Percentiles rank a stretch among this genome's conserved stretches.
Evolutionary conservation across 2,797 vertebrate species (phyloP).

Genomic region (Novumbra hubbsi): DNA sequence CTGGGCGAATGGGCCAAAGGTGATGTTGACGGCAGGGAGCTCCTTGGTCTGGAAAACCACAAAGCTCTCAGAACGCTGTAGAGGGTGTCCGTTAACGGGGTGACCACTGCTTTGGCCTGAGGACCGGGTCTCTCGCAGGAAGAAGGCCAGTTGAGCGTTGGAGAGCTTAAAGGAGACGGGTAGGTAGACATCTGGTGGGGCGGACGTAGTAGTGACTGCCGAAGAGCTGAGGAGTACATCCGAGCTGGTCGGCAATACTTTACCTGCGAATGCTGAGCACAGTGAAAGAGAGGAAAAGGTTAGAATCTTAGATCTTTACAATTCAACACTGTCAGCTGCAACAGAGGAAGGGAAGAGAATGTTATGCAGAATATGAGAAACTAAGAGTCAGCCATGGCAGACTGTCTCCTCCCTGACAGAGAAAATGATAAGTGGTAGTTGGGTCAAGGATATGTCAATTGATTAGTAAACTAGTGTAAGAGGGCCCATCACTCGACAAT

Average conservation of each 20-base stretch:
- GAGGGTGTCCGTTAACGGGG: slow-evolving; percentile 66
- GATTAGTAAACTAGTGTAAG: too few relatives aligned
- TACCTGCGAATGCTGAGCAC: slow-evolving; percentile 78
- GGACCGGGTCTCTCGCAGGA: slow-evolving; percentile 83
- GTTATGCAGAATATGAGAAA: too few relatives aligned
- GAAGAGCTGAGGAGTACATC: slow-evolving; percentile 73
- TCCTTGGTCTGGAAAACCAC: slow-evolving; percentile 98
- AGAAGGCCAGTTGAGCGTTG: slow-evolving; percentile 94
- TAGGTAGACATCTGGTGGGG: slow-evolving; percentile 75
- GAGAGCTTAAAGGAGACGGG: slow-evolving; percentile 94
- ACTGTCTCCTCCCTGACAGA: too few relatives aligned
- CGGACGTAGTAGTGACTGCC: slow-evolving; percentile 62
- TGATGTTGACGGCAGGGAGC: slow-evolving; percentile 90
- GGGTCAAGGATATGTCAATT: too few relatives aligned
- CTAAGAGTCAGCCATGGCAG: too few relatives aligned
- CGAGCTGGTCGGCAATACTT: slow-evolving; percentile 79
- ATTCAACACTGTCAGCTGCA: neutral
- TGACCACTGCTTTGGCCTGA: slow-evolving; percentile 41
- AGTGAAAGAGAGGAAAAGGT: slow-evolving; percentile 32
- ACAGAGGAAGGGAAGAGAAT: neutral
- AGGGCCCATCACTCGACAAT: too few relatives aligned
- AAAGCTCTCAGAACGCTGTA: slow-evolving; percentile 91
- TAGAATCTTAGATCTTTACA: slow-evolving; percentile 3
- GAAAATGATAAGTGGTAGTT: too few relatives aligned
- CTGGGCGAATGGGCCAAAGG: slow-evolving; percentile 87